Evolutionary conservation across 2,888 invertebrate genomes (phyloP).

Genomic region (Papilio elwesi): DNA sequence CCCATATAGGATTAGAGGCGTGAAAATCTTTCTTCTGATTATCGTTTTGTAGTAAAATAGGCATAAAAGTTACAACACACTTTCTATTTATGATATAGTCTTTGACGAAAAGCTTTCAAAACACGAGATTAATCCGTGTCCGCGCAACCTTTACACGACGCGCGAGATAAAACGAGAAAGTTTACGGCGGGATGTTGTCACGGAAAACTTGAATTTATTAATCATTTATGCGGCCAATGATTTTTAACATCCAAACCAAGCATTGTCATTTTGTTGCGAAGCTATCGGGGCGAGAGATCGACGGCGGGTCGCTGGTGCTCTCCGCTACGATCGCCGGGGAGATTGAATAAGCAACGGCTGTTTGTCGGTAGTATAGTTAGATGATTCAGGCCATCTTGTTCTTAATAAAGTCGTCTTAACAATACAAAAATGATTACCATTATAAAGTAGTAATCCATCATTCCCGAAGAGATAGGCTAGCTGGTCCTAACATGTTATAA

Average conservation of each 20-base stretch:
- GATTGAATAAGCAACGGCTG: slow-evolving; percentile 17
- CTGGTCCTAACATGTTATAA: too few relatives aligned
- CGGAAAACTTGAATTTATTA: slow-evolving; percentile 39
- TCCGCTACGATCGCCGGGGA: not conserved
- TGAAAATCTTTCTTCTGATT: not conserved
- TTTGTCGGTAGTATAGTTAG: not conserved
- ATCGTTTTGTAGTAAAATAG: not conserved
- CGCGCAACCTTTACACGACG: slow-evolving; percentile 53
- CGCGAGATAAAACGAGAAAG: slow-evolving; percentile 40
- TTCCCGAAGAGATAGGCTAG: too few relatives aligned
- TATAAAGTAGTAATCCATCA: too few relatives aligned
- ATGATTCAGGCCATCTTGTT: too few relatives aligned
- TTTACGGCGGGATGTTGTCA: slow-evolving; percentile 38
- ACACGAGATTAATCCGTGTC: slow-evolving; percentile 60
- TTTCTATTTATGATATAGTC: slow-evolving; percentile 44
- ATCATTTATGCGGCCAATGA: slow-evolving; percentile 30
- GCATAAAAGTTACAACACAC: not conserved
- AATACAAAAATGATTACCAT: too few relatives aligned
- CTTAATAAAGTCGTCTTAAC: too few relatives aligned
- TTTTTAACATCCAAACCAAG: slow-evolving; percentile 28
- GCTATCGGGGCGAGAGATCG: slow-evolving; percentile 15
- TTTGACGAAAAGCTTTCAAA: slow-evolving; percentile 59
- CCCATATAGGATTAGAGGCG: too few relatives aligned
- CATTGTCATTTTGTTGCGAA: slow-evolving; percentile 27
- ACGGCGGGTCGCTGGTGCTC: not conserved